Evolutionary conservation across 2,113 vertebrate species (phyloP).

Genomic region (Phylloscopus trochiloides): DNA sequence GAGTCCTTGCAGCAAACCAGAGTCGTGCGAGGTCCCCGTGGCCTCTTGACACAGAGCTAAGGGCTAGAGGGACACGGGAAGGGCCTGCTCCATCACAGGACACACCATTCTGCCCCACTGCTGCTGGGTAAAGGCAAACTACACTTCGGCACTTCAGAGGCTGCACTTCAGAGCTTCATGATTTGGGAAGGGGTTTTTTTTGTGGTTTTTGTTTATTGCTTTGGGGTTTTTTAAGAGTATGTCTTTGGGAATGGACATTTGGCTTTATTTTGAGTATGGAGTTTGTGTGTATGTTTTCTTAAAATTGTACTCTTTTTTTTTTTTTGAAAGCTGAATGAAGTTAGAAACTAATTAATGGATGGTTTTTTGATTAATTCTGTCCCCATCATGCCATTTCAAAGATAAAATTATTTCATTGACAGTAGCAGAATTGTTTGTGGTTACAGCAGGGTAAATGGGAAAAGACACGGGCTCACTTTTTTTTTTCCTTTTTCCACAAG

Average conservation of each 20-base stretch:
- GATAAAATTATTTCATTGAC: background rate
- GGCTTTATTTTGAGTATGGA: background rate
- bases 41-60: background rate
- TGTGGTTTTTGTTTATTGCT: background rate
- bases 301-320: background rate
- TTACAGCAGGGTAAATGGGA: background rate
- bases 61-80: background rate
- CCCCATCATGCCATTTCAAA: background rate
- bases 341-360: background rate
- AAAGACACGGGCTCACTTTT: background rate
- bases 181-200: background rate
- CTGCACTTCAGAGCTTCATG: background rate
- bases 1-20: background rate
- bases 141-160: no score
- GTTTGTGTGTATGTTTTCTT: background rate
- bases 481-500: background rate
- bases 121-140: background rate
- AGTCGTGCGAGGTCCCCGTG: accelerated
- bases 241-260: background rate
- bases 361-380: background rate
- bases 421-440: background rate
- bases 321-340: background rate
- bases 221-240: background rate
- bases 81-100: background rate
- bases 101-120: background rate